Evolutionary conservation across 2,797 vertebrate species (phyloP), one percentile per base, ranked within the genome.

Genomic region (Helicolenus hilgendorfi): DNA sequence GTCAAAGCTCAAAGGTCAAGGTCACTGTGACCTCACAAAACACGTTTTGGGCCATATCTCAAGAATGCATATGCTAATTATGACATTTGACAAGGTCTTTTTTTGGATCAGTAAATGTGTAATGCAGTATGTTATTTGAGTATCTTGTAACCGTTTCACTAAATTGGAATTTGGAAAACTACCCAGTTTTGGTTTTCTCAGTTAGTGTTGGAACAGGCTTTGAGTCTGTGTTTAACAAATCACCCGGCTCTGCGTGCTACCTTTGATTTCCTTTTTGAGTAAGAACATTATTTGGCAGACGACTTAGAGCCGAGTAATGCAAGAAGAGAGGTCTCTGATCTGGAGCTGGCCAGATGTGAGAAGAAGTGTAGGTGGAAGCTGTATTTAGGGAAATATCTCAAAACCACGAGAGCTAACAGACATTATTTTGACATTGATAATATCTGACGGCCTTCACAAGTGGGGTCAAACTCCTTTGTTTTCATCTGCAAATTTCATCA

Each of bases 131-230:
- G 31, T 24, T 58, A 10, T 77, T 24, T 58, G 24, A 68, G 18
- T 7, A 22, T 63, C 9, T n/a, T 70, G 27, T 75, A 69, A 59
- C 49, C 9, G 35, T 35, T 64, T 70, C 20, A 55, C 36, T 36
- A 38, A 82, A 41, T 77, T 84, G 72, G 62, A 73, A 64, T 83
- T 77, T 81, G 72, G 55, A 84, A 31, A 20, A 45, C 22, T 24
- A 41, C 31, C 31, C 33, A 20, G 45, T 26, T 65, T 38, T 53
- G 26, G 20, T 77, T 33, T 56, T 75, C 64, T 83, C 60, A 14
- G 41, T 77, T 31, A 33, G 33, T 73, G 36, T 55, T 84, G 20
- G 22, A 63, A 26, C 26, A 14, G n/a, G 22, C 56, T 33, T 24
- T 4, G 41, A 38, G 77, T 22, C 35, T 29, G 29, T 45, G 55